phyloP scores from a whole-genome alignment of 2,797 vertebrate species.

The Salarias fasciatus region DNA sequence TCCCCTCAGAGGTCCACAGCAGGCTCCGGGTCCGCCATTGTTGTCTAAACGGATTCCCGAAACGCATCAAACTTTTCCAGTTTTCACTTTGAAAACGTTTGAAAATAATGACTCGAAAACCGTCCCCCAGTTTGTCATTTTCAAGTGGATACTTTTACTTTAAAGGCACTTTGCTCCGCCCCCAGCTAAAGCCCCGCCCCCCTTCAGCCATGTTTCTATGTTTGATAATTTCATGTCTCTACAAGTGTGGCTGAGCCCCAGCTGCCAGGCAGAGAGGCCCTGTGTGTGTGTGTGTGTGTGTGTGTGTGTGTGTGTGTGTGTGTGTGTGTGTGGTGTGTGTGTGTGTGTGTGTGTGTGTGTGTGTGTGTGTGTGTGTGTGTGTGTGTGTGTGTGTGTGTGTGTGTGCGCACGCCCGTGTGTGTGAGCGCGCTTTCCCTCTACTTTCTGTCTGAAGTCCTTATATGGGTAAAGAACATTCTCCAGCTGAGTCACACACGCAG shows the following conservation, averaged over 20 bases:
- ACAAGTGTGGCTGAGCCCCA: constrained; percentile 11
- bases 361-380: constrained; percentile 5
- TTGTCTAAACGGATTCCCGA: no score
- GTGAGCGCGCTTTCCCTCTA: constrained; percentile 13
- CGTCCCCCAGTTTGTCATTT: no score
- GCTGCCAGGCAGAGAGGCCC: constrained; percentile 16
- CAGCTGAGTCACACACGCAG: constrained; percentile 18
- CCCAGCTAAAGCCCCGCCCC: no score
- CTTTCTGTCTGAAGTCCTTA: constrained; percentile 66
- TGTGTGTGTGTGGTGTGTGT: not conserved
- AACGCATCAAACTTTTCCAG: no score
- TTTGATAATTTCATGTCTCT: not conserved
- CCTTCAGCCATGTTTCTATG: no score
- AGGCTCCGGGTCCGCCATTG: no score
- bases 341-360: not conserved
- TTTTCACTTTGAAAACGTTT: no score
- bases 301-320: not conserved
- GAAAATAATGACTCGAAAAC: no score
- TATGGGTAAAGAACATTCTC: constrained; percentile 65
- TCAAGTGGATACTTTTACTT: no score
- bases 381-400: constrained; percentile 25
- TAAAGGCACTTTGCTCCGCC: no score
- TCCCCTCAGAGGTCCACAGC: no score
- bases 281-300: not conserved
- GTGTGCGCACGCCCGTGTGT: constrained; percentile 8